Evolutionary conservation across 1,140 invertebrate genomes (phyloP), one percentile per base, ranked within the genome.

Genomic region (Heterodera carotae): DNA sequence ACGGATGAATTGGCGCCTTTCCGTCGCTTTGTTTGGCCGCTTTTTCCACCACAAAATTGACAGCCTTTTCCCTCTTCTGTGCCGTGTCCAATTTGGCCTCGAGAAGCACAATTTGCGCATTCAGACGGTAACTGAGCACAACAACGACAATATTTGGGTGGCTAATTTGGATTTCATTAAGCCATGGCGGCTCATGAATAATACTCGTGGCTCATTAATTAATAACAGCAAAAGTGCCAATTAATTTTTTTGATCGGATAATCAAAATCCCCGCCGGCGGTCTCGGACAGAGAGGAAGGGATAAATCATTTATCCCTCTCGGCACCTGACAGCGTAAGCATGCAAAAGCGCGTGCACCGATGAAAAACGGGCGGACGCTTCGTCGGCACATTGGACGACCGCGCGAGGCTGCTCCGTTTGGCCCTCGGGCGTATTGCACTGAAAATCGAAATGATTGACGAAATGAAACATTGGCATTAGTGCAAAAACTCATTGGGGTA

Each of bases 331-430:
- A 12, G 68, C 27, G 48, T 25, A 69, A 22, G 68, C 36, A 15
- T 69, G 68, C n/a, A 39, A 69, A 34, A 69, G 31, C 36, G 68
- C 68, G 27, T 34, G 31, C 0, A 33, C n/a, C n/a, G 68, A 29
- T 1, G 68, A 69, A 12, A 69, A 69, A 2, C 29, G 68, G 25
- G 68, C 68, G 36, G 68, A 69, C 48, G n/a, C 68, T 34, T 69
- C 29, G 48, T 29, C 33, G n/a, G 25, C 25, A 27, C 68, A 69
- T 69, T 69, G 36, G 48, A 69, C 29, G 25, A 69, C 27, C 2
- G 68, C 36, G 27, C 8, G 8, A 6, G 29, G 36, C 48, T 29
- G 7, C 39, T 68, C 3, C 34, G n/a, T 3, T 22, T 34, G 31
- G 18, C n/a, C 64, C 25, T 5, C 29, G 18, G 15, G 5, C 15